Conservation (phyloP, 2,113 vertebrate species). For the Hydropotes inermis region DNA sequence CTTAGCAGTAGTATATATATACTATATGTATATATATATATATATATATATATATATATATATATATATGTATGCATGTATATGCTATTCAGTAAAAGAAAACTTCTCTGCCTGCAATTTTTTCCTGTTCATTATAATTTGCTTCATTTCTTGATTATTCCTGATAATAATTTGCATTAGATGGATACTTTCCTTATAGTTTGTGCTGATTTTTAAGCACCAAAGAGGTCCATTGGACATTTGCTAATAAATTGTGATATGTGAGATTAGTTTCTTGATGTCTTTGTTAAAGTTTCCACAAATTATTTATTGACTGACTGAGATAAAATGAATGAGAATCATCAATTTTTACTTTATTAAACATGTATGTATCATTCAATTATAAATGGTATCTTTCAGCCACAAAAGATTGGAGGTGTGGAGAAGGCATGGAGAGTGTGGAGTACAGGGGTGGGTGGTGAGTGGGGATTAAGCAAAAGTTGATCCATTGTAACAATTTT, state of each 20-base stretch:
- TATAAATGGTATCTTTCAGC: constrained; percentile 1
- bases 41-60: too few relatives aligned
- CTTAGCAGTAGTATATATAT: too few relatives aligned
- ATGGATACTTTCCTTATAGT: neutral
- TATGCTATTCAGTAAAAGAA: neutral
- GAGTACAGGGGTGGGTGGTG: neutral
- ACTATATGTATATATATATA: too few relatives aligned
- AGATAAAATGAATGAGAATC: constrained; percentile 35
- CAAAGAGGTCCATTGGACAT: neutral
- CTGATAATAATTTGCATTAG: neutral
- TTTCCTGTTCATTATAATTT: neutral
- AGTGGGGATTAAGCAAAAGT: constrained; percentile 29
- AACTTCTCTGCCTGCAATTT: neutral
- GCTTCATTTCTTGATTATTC: neutral
- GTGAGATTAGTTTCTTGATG: constrained; percentile 27
- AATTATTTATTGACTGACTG: constrained; percentile 31
- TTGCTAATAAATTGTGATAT: constrained; percentile 8
- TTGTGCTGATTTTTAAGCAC: neutral
- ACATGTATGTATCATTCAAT: neutral
- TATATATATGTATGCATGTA: neutral
- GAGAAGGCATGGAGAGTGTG: neutral
- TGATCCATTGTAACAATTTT: constrained; percentile 56
- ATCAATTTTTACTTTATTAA: constrained; percentile 26
- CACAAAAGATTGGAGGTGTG: neutral
- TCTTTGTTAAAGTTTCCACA: constrained; percentile 37